Percentiles rank a stretch among this genome's conserved stretches.
phyloP scores from a whole-genome alignment of 2,888 invertebrate species.

The Pardosa pseudoannulata region DNA sequence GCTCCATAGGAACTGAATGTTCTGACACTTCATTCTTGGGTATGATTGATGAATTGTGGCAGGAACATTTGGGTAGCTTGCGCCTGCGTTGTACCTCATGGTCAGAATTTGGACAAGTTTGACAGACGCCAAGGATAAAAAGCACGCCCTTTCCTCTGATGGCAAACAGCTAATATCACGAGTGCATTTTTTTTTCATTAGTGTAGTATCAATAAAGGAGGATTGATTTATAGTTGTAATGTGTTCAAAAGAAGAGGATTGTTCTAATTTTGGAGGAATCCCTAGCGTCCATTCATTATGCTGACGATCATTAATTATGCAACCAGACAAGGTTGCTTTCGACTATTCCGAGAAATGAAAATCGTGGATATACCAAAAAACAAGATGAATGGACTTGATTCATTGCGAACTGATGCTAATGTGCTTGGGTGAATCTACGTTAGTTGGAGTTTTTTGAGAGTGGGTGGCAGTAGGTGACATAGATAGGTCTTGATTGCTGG shows the following conservation, averaged over 20 bases:
- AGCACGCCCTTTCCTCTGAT: not conserved
- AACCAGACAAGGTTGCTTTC: not conserved
- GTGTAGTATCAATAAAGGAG: not conserved
- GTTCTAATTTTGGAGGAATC: not conserved
- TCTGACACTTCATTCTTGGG: not conserved
- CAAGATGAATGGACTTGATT: too few relatives aligned
- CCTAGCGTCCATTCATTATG: not conserved
- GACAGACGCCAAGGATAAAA: not conserved
- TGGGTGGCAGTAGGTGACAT: too few relatives aligned
- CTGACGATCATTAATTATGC: not conserved
- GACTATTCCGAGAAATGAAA: too few relatives aligned
- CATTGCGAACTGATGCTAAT: too few relatives aligned
- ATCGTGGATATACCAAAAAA: too few relatives aligned
- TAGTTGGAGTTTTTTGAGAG: too few relatives aligned
- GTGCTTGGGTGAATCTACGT: too few relatives aligned
- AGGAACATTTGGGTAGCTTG: not conserved
- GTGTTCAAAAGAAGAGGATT: not conserved
- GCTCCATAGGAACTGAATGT: not conserved
- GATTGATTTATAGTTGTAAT: not conserved
- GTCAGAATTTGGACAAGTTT: not conserved
- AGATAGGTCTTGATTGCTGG: too few relatives aligned
- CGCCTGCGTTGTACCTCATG: not conserved
- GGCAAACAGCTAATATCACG: not conserved
- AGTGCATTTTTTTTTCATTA: not conserved
- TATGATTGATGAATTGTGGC: not conserved